Base-by-base conservation (phyloP, 2,888 invertebrate species). In the Spialia ferax region DNA sequence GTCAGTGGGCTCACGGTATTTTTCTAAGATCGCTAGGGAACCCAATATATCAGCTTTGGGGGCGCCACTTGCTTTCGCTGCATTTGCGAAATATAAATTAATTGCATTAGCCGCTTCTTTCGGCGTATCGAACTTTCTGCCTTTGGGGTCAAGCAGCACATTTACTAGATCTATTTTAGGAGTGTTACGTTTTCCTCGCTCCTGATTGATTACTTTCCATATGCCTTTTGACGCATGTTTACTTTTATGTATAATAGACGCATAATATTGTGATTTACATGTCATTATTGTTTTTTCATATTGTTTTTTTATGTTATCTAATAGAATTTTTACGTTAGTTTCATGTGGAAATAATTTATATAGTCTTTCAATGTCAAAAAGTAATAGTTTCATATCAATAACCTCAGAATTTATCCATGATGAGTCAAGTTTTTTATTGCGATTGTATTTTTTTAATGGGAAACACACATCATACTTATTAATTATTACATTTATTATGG, bases 391-490 rank as follows among this genome's bases (percentile, higher is more conserved):
- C 7, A 52, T 15, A 11, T 52, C 20, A 10, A 20, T 52, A 5
- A 52, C 50, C 22, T 52, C 50, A 2, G 23, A 7, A 22, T 22
- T 52, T 22, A 52, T 5, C 50, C 50, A 52, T 5, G 23, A 3
- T 52, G 50, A 52, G 50, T 23, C 50, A 22, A 15, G 3, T 11
- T 52, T 8, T 52, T 23, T 52, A 6, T 23, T 52, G 50, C 13
- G 1, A 26, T 26, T 26, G 26, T 4, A 20, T 22, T 15, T 50
- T 50, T 50, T 50, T 5, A 50, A 22, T 1, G 50, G 50, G 20
- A 50, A 50, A 13, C 50, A 50, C 3, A 22, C 15, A 8, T 50
- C 50, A 50, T n/a, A 50, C 22, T 50, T 50, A 22, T 50, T 50
- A 20, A 10, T 50, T 8, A 50, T 38, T 7, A 50, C 50, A 13